A percentile compares a stretch with the other conserved stretches of the same genome.
Conservation (phyloP, 2,888 invertebrate species). For the Alitta virens region DNA sequence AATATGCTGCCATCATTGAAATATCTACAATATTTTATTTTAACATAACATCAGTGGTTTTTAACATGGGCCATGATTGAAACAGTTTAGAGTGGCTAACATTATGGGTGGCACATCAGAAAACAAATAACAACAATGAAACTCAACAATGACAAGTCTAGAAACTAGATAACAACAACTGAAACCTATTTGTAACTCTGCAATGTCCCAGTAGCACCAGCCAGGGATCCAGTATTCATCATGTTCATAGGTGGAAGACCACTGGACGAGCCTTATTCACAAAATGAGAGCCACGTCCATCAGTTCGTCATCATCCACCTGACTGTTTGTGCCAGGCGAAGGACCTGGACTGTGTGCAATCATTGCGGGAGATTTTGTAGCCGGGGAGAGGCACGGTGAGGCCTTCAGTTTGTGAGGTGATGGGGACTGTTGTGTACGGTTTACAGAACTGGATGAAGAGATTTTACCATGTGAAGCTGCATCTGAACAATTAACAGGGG, state of each 20-base stretch:
- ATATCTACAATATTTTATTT: no score
- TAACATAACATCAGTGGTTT: no score
- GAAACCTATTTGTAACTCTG: no score
- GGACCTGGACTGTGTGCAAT: conserved; percentile 6
- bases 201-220: no score
- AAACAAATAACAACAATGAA: no score
- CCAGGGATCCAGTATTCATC: no score
- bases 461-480: background rate
- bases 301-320: conserved; percentile 83
- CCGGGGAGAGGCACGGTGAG: conserved; percentile 10
- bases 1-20: no score
- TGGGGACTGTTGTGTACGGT: conserved; percentile 5
- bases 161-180: no score
- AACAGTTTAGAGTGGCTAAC: no score
- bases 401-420: background rate
- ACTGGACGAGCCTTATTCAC: background rate
- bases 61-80: no score
- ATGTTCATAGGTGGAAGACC: background rate
- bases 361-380: conserved; percentile 11
- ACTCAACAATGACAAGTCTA: no score
- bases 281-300: conserved; percentile 74
- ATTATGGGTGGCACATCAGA: no score
- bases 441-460: background rate
- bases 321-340: conserved; percentile 53
- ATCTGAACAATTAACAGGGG: background rate